Conservation (phyloP, 1,140 invertebrate species). For the Diabrotica undecimpunctata region DNA sequence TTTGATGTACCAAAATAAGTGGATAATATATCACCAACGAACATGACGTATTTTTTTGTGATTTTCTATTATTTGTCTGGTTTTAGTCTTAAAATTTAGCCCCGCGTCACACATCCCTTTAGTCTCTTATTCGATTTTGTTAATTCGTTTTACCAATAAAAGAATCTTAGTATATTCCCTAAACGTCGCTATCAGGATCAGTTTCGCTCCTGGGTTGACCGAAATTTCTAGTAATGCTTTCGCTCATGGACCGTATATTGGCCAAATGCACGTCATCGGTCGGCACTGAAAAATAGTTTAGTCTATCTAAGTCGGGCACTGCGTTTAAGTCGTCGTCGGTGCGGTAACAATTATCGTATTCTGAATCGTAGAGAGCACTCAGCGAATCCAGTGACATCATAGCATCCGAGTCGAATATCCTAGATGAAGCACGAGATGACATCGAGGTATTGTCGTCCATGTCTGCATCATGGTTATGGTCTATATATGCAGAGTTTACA, state of each 20-base stretch:
- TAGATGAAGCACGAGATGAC: constrained; percentile 72
- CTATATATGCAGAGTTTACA: constrained; percentile 78
- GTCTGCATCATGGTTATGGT: constrained; percentile 71
- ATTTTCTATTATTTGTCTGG: too few relatives aligned
- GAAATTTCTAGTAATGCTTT: constrained; percentile 71
- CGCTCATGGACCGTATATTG: constrained; percentile 70
- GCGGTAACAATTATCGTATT: constrained; percentile 66
- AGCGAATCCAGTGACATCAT: constrained; percentile 73
- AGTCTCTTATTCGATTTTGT: too few relatives aligned
- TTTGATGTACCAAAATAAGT: too few relatives aligned
- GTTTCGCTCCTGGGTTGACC: constrained; percentile 63
- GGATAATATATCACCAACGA: too few relatives aligned
- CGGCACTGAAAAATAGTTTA: constrained; percentile 48
- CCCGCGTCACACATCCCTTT: too few relatives aligned
- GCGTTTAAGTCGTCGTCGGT: constrained; percentile 48
- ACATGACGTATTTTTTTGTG: too few relatives aligned
- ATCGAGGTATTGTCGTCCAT: constrained; percentile 74
- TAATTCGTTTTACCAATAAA: too few relatives aligned
- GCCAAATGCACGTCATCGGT: constrained; percentile 70
- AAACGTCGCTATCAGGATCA: constrained; percentile 62
- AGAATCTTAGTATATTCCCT: background rate
- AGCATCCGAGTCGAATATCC: constrained; percentile 71
- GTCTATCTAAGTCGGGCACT: constrained; percentile 44
- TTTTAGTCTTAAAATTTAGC: too few relatives aligned
- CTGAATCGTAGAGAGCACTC: constrained; percentile 79